phyloP scores from a whole-genome alignment of 2,113 vertebrate species.

The Junco hyemalis region DNA sequence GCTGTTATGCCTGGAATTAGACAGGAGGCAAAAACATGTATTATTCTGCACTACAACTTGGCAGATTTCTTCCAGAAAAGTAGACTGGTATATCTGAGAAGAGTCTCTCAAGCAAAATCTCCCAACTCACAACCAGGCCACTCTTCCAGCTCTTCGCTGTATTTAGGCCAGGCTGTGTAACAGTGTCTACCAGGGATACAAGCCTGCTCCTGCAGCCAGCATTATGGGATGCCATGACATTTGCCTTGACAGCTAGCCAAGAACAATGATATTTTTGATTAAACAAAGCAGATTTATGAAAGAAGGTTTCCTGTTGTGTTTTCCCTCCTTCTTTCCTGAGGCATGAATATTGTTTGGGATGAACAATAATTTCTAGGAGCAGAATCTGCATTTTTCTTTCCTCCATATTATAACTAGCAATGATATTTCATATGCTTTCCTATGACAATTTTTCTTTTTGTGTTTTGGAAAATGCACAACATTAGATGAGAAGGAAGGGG shows the following conservation, averaged over 20 bases:
- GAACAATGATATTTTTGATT: not conserved
- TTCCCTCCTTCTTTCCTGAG: not conserved
- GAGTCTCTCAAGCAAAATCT: not conserved
- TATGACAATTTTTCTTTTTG: not conserved
- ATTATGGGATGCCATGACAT: not conserved
- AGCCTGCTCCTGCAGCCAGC: not conserved
- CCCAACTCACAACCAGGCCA: not conserved
- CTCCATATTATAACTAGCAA: not conserved
- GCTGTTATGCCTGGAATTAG: not conserved
- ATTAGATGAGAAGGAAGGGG: not conserved
- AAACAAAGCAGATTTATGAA: constrained; percentile 5
- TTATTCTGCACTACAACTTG: not conserved
- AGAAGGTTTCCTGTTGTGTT: not conserved
- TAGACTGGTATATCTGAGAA: not conserved
- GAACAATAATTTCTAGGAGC: not conserved
- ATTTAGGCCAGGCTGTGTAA: not conserved
- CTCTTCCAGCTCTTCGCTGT: not conserved
- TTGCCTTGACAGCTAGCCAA: constrained; percentile 29
- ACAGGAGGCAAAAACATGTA: not conserved
- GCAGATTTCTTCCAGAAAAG: not conserved
- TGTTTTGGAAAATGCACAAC: not conserved
- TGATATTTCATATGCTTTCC: not conserved
- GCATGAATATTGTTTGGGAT: not conserved
- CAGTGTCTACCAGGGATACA: not conserved
- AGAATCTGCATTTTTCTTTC: not conserved